Base-by-base conservation (phyloP, 2,113 vertebrate species). In the Brachyhypopomus occidentalis region DNA sequence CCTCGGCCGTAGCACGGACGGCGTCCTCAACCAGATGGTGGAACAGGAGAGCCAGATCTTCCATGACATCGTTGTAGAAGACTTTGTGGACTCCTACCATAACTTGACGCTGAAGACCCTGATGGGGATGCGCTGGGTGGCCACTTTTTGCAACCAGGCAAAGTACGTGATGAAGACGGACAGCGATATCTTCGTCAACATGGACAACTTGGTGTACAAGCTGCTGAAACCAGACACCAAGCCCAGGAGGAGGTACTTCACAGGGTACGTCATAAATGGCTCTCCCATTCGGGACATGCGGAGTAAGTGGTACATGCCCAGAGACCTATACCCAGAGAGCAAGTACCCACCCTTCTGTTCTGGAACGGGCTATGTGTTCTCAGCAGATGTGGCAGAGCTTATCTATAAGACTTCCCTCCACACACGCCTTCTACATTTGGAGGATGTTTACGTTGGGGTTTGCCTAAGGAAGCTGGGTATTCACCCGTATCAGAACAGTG, bases 141-240 rank as follows among this genome's bases (percentile, higher is more conserved):
- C 97, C 41, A 98, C 95, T 0, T 98, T 95, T 90, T 99, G 98
- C 89, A 95, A 97, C 84, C 97, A 97, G 91, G 97, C 97, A 45
- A 97, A 98, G 89, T 99, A 99, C 0, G 91, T 99, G 87, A 96
- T 99, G 97, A 99, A 99, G 92, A 99, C 98, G 4, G 97, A 99
- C 94, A 98, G 97, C 30, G 98, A 99, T 90, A 98, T 99, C 92
- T 99, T 98, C 88, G 96, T 99, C 90, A 99, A 99, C 93, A 98
- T 99, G 97, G 98, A 99, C 92, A 99, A 99, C 83, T 93, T 99
- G 85, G 96, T 99, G 92, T 97, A 97, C 91, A 98, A 98, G 89
- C 93, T 99, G 63, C 92, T 99, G 23, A 99, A 99, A 90, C 98
- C 98, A 45, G 94, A 92, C 85, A 98, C 96, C 77, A 99, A 99